Percentiles rank a stretch among this genome's conserved stretches.
These are phyloP conservation scores for Uropetala carovei DNA, from an alignment of 2,888 invertebrate genomes.

Conservation along the genomic window DNA sequence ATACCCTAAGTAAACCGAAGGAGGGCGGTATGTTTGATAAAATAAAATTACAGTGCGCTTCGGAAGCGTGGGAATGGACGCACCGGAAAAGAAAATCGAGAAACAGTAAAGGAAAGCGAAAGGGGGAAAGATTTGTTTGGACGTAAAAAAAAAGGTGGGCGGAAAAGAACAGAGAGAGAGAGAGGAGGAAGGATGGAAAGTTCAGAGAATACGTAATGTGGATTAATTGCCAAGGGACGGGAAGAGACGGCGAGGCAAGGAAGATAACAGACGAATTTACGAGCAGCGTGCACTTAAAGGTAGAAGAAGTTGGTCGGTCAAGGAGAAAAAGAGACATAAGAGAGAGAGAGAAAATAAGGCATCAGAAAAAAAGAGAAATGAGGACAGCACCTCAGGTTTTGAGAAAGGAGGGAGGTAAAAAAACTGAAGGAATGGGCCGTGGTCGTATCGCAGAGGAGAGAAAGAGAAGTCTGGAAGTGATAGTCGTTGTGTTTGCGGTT, in stretches of 20 bases:
- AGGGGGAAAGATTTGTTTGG: not conserved
- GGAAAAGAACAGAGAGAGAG: not conserved
- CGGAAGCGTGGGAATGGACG: no score
- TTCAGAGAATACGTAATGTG: not conserved
- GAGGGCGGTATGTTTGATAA: no score
- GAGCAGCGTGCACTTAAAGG: not conserved
- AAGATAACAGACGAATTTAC: not conserved
- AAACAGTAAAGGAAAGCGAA: no score
- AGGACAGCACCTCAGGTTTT: not conserved
- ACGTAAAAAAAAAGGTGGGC: not conserved
- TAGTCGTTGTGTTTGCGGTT: no score
- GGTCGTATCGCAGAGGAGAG: not conserved
- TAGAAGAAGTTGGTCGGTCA: not conserved
- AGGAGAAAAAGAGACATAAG: not conserved
- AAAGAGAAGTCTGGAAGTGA: not conserved
- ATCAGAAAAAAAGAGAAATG: not conserved
- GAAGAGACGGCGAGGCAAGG: not conserved
- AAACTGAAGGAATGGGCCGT: not conserved
- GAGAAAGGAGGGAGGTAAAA: not conserved
- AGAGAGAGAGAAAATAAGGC: not conserved
- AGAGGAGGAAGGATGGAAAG: not conserved
- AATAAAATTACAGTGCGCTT: no score
- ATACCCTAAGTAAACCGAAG: no score
- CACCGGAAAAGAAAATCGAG: no score
- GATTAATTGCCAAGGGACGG: constrained; percentile 13